Conservation (phyloP, 2,888 invertebrate genomes). For the Drosophila tripunctata region DNA sequence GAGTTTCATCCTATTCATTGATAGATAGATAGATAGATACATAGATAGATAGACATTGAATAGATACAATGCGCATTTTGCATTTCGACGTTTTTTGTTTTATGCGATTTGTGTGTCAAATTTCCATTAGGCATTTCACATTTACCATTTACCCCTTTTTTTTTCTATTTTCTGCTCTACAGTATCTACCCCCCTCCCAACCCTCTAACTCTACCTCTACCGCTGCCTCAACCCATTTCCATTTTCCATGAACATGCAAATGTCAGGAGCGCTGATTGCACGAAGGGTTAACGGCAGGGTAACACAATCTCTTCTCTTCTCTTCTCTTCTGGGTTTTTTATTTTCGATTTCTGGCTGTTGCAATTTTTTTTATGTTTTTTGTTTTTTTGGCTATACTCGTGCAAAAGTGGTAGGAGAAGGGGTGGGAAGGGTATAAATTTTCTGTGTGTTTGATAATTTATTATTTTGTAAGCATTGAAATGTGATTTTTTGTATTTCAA, state of each 20-base stretch:
- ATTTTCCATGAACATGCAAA: conserved; percentile 67
- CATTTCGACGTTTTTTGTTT: conserved; percentile 64
- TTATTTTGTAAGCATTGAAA: conserved; percentile 83
- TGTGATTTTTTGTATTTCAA: conserved; percentile 68
- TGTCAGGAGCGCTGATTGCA: conserved; percentile 69
- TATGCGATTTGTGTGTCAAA: conserved; percentile 80
- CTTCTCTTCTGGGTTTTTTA: conserved; percentile 26
- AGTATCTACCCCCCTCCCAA: conserved; percentile 5
- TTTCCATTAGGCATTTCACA: conserved; percentile 80
- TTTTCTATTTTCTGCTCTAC: not conserved
- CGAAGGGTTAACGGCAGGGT: conserved; percentile 66
- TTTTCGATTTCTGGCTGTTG: conserved; percentile 41
- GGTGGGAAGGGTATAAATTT: conserved; percentile 6
- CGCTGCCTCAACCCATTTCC: conserved; percentile 26
- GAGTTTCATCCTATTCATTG: conserved; percentile 4
- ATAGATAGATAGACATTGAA: conserved; percentile 57
- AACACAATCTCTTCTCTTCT: conserved; percentile 69
- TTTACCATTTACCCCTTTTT: conserved; percentile 59
- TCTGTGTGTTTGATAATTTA: conserved; percentile 84
- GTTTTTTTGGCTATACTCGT: conserved; percentile 12
- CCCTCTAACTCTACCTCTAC: no score
- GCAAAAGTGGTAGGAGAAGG: not conserved
- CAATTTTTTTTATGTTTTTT: conserved; percentile 51
- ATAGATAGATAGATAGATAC: conserved; percentile 31
- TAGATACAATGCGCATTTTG: conserved; percentile 79